Evolutionary conservation across 1,140 invertebrate species (phyloP).

Genomic region (Nephila pilipes): DNA sequence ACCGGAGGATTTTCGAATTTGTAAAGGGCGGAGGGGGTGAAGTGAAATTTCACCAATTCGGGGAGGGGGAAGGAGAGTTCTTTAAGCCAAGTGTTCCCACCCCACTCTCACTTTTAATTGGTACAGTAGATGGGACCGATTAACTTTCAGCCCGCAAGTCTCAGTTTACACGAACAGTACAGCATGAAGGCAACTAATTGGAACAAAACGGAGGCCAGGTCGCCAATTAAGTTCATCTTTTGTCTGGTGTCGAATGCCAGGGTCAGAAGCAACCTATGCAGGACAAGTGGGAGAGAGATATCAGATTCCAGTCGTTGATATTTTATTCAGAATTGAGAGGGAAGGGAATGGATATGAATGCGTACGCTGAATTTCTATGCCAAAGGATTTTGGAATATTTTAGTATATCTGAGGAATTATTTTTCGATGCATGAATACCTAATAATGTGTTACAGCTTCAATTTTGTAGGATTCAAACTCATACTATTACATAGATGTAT

Average conservation of each 20-base stretch:
- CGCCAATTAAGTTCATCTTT: constrained; percentile 28
- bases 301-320: no score
- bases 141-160: constrained; percentile 32
- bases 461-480: no score
- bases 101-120: constrained; percentile 40
- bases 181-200: constrained; percentile 15
- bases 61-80: background rate
- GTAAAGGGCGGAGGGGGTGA: background rate
- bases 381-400: no score
- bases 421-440: no score
- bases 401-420: no score
- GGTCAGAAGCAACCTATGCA: background rate
- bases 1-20: constrained; percentile 20
- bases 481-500: no score
- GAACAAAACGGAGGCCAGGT: constrained; percentile 36
- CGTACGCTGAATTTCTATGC: no score
- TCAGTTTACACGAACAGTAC: background rate
- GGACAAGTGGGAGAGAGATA: no score
- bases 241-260: background rate
- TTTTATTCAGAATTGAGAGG: no score
- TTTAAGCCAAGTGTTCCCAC: background rate
- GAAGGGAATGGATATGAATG: no score
- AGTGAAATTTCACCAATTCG: background rate
- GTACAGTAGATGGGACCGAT: constrained; percentile 34
- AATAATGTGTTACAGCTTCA: no score